Conservation (phyloP, 2,797 vertebrate genomes). For the Coilia nasus region DNA sequence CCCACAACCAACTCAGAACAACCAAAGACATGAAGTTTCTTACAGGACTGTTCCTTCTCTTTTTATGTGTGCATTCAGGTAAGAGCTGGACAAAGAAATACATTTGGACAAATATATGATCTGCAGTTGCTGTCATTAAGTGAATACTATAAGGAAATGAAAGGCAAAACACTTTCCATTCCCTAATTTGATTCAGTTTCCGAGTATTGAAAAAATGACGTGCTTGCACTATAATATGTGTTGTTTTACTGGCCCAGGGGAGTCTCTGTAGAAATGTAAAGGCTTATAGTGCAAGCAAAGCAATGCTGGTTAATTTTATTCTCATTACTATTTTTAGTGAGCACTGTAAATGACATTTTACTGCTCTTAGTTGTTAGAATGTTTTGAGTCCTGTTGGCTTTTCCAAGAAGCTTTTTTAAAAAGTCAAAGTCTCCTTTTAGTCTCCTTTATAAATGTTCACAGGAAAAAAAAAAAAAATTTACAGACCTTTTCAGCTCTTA, state of each 20-base stretch:
- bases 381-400: not conserved
- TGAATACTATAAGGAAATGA: too few relatives aligned
- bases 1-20: not conserved
- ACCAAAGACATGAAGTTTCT: slow-evolving; percentile 50
- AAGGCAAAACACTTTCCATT: not conserved
- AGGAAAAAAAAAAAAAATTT: not conserved
- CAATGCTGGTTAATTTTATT: too few relatives aligned
- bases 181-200: too few relatives aligned
- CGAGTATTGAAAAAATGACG: not conserved
- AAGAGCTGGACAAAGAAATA: slow-evolving; percentile 21
- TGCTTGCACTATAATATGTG: not conserved
- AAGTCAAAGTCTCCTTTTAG: too few relatives aligned
- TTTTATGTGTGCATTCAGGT: slow-evolving; percentile 61
- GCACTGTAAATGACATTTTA: too few relatives aligned
- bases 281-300: too few relatives aligned
- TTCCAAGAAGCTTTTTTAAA: too few relatives aligned
- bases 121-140: too few relatives aligned
- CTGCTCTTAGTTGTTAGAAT: not conserved
- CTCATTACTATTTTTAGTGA: not conserved
- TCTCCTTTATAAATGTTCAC: too few relatives aligned
- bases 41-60: slow-evolving; percentile 51
- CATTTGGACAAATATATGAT: not conserved
- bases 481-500: not conserved
- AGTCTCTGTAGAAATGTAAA: too few relatives aligned
- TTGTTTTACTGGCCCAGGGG: not conserved